phyloP scores from a whole-genome alignment of 2,113 vertebrate species.

The Procapra przewalskii region DNA sequence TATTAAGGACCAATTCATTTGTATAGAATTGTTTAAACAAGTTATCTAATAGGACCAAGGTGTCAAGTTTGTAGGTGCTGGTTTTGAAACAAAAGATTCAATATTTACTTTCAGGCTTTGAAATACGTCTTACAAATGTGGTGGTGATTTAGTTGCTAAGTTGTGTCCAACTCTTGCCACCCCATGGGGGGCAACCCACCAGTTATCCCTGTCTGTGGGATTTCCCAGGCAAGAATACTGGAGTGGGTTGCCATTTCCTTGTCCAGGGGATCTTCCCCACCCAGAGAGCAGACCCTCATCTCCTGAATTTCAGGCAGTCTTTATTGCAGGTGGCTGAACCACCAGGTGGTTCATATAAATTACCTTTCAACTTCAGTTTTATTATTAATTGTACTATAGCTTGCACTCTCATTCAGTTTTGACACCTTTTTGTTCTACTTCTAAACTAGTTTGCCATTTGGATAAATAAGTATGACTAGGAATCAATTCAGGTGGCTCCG shows the following conservation, averaged over 20 bases:
- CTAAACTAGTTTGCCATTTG: not conserved
- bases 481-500: not conserved
- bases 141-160: not conserved
- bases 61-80: not conserved
- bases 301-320: not conserved
- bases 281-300: not conserved
- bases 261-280: not conserved
- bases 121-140: not conserved
- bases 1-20: not conserved
- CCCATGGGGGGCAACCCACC: not conserved
- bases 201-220: not conserved
- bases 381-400: not conserved
- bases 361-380: not conserved
- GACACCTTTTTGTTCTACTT: not conserved
- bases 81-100: conserved; percentile 20
- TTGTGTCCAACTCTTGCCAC: not conserved
- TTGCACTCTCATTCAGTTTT: not conserved
- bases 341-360: not conserved
- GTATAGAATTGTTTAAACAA: conserved; percentile 3
- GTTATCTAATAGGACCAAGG: not conserved
- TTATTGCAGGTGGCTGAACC: not conserved
- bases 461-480: not conserved
- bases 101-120: conserved; percentile 24
- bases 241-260: not conserved
- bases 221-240: not conserved